A percentile compares a stretch with the other conserved stretches of the same genome.
Conservation (phyloP, 2,797 vertebrate species). For the Gallinago solitaria region DNA sequence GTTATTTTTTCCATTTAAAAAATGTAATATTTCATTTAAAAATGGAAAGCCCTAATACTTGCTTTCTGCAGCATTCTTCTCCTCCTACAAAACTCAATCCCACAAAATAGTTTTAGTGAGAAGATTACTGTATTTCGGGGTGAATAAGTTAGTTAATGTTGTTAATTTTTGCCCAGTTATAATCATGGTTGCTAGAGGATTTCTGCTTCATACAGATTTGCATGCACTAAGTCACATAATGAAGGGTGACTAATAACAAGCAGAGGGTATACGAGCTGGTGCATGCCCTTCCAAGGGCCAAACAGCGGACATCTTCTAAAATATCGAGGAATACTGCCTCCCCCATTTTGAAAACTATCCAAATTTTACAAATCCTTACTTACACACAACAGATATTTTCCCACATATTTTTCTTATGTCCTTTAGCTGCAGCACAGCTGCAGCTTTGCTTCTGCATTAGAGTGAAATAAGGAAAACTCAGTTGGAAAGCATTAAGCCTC, state of each 20-base stretch:
- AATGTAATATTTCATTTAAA: not conserved
- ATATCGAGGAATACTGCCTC: fast-evolving
- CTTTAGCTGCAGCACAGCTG: not conserved
- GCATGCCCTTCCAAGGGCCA: not conserved
- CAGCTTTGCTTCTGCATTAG: not conserved
- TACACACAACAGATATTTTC: not conserved
- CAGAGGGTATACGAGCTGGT: not conserved
- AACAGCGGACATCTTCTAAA: not conserved
- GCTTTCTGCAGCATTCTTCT: not conserved
- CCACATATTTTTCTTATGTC: not conserved
- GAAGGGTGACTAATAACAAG: not conserved
- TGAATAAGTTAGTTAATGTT: not conserved
- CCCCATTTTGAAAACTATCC: not conserved
- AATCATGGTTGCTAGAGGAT: not conserved
- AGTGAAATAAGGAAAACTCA: not conserved
- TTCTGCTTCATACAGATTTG: not conserved
- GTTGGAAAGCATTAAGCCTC: not conserved
- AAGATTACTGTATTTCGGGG: fast-evolving
- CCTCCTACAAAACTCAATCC: not conserved
- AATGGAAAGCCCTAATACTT: not conserved
- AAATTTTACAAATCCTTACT: not conserved
- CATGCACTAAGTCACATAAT: not conserved
- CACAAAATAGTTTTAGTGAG: not conserved
- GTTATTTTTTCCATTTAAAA: not conserved
- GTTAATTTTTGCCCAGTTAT: not conserved